Evolutionary conservation across 2,797 vertebrate species (phyloP).

Genomic region (Gymnodraco acuticeps): DNA sequence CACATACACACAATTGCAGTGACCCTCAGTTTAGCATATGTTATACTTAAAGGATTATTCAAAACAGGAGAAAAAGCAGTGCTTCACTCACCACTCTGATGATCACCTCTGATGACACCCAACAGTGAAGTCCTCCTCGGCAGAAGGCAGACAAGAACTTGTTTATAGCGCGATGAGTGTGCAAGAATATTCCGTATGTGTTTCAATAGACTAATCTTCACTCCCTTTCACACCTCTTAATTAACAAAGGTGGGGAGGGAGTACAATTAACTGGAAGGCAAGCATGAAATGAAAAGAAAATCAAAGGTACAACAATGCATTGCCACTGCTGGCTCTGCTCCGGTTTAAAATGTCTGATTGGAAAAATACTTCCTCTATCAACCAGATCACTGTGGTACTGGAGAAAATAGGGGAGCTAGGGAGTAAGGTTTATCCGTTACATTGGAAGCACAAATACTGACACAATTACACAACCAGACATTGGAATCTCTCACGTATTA

Average conservation of each 20-base stretch:
- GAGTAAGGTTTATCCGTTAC: conserved; percentile 1
- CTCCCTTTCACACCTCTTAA: conserved; percentile 51
- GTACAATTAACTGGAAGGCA: conserved; percentile 17
- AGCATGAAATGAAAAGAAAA: conserved; percentile 33
- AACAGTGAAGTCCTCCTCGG: neutral
- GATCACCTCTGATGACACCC: neutral
- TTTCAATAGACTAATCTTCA: conserved; percentile 47
- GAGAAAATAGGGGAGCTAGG: conserved; percentile 26
- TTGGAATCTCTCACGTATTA: neutral
- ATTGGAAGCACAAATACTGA: conserved; percentile 1
- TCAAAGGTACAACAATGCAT: conserved; percentile 25
- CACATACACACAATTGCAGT: neutral
- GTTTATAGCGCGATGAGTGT: conserved; percentile 43
- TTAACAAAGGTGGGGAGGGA: conserved; percentile 41
- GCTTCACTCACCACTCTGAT: conserved; percentile 8
- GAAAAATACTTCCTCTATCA: conserved; percentile 45
- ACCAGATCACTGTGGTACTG: conserved; percentile 40
- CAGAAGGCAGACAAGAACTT: conserved; percentile 21
- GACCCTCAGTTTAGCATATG: neutral
- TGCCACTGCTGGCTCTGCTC: conserved; percentile 38
- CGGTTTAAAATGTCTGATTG: conserved; percentile 29
- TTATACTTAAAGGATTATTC: neutral
- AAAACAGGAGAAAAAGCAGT: neutral
- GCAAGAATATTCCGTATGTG: conserved; percentile 3
- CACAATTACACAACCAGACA: conserved; percentile 5